phyloP scores from a whole-genome alignment of 2,888 invertebrate species.

The Plebejus melissa region DNA sequence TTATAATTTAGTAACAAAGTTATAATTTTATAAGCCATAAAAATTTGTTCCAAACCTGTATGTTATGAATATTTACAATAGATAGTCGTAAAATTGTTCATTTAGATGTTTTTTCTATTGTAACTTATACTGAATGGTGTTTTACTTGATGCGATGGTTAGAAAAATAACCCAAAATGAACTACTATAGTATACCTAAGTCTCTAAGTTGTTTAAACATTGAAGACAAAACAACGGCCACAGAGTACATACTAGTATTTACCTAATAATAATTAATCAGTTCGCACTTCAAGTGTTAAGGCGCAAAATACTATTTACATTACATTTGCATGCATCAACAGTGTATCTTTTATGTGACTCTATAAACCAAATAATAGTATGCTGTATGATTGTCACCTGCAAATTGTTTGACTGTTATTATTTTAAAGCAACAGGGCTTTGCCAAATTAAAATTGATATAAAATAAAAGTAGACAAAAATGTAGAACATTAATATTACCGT shows the following conservation, averaged over 20 bases:
- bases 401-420: too few relatives aligned
- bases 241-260: background rate
- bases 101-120: background rate
- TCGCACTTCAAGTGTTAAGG: background rate
- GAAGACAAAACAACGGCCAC: background rate
- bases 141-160: background rate
- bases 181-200: background rate
- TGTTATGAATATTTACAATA: background rate
- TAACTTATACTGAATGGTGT: background rate
- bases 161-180: background rate
- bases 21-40: background rate
- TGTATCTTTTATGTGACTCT: background rate
- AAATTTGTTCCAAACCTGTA: background rate
- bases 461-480: too few relatives aligned
- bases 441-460: too few relatives aligned
- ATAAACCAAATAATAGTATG: background rate
- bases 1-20: background rate
- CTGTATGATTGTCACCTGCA: too few relatives aligned
- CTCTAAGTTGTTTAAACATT: background rate
- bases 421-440: too few relatives aligned
- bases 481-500: too few relatives aligned
- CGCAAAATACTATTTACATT: background rate
- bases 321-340: background rate
- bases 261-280: background rate
- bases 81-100: too few relatives aligned